These are phyloP conservation scores for Nesospiza acunhae DNA, from an alignment of 2,113 vertebrate species.

Conservation along the genomic window DNA sequence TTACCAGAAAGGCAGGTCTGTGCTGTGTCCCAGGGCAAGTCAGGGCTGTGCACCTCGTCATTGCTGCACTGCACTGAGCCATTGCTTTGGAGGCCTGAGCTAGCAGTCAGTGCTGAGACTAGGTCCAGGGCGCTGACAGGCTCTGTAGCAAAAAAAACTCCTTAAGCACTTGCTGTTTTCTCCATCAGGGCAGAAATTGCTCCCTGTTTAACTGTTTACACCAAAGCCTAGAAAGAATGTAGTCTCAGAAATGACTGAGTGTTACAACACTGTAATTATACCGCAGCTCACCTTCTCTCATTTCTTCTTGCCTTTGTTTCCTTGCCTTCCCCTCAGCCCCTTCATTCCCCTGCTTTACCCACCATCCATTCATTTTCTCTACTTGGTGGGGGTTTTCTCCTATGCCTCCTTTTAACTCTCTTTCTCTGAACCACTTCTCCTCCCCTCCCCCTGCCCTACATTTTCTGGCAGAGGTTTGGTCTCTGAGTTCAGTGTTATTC, in stretches of 20 bases:
- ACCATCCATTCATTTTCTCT: neutral
- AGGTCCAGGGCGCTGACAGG: neutral
- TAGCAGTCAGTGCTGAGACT: neutral
- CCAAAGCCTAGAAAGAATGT: neutral
- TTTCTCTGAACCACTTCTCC: neutral
- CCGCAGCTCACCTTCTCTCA: neutral
- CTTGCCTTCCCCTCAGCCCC: neutral
- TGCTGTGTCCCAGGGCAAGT: neutral
- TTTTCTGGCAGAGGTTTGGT: constrained; percentile 60
- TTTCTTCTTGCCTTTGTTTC: neutral
- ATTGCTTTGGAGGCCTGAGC: neutral
- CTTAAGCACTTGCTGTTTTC: constrained; percentile 46
- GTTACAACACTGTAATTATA: neutral
- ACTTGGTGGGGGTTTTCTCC: neutral
- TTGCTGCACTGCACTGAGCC: neutral
- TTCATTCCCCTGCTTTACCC: neutral
- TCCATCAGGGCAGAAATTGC: constrained; percentile 36
- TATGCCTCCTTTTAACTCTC: neutral
- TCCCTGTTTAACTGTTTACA: constrained; percentile 56
- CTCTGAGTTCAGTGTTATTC: constrained; percentile 66
- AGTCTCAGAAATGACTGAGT: constrained; percentile 1
- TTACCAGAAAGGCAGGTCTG: neutral
- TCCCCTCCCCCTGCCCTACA: constrained; percentile 11
- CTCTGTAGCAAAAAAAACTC: neutral
- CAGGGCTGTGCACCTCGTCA: neutral